Percentiles rank a stretch among this genome's conserved stretches.
These are phyloP conservation scores for Callyntrura sp. DNA, from an alignment of 2,888 invertebrate genomes.

Conservation along the genomic window DNA sequence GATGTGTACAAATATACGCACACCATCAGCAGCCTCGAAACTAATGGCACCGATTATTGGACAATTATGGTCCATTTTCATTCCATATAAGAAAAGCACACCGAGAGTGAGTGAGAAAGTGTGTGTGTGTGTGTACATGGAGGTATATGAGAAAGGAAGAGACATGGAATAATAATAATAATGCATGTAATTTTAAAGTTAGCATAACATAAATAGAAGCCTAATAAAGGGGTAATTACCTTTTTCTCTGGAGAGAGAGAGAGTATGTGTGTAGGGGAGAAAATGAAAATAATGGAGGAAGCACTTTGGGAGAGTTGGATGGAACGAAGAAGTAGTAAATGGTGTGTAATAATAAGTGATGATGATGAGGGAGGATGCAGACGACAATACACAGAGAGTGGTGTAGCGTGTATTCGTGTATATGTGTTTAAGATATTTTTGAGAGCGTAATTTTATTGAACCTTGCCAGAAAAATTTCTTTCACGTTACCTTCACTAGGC, in stretches of 20 bases:
- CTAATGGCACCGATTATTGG: constrained; percentile 77
- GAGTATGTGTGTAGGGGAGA: not conserved
- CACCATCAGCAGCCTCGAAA: constrained; percentile 8
- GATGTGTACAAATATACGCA: constrained; percentile 32
- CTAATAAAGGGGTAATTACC: constrained; percentile 76
- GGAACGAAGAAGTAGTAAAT: constrained; percentile 51
- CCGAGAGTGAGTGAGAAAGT: not conserved
- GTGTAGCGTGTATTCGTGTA: too few species aligned
- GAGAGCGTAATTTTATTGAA: constrained; percentile 18
- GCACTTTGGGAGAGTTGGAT: not conserved
- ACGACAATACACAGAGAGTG: not conserved
- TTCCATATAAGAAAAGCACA: constrained; percentile 20
- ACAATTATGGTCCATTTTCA: constrained; percentile 76
- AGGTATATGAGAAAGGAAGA: not conserved
- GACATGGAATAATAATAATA: constrained; percentile 54
- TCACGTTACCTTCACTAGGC: too few species aligned
- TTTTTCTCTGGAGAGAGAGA: constrained; percentile 24
- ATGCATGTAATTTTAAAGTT: constrained; percentile 74
- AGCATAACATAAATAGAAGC: constrained; percentile 72
- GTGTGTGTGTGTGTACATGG: too few species aligned
- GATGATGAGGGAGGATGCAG: constrained; percentile 7
- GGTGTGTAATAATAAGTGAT: constrained; percentile 62
- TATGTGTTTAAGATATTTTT: not conserved
- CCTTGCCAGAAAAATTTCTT: constrained; percentile 20
- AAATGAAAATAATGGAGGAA: constrained; percentile 8